Evolutionary conservation across 2,797 vertebrate genomes (phyloP).

Genomic region (Hemitrygon akajei): DNA sequence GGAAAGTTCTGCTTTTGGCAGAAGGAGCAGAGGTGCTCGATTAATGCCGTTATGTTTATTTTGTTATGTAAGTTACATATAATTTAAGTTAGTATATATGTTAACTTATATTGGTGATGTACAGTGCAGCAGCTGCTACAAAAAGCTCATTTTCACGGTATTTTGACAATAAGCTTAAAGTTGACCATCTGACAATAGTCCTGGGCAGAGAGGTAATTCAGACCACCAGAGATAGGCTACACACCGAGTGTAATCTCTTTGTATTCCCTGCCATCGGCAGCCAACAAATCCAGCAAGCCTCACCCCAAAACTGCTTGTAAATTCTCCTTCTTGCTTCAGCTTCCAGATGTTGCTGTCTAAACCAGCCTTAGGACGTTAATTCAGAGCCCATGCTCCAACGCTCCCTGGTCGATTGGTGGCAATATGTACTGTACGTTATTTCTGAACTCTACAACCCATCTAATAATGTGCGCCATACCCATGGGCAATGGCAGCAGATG

Average conservation of each 20-base stretch:
- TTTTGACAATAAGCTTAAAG: not conserved
- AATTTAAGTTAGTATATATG: no score
- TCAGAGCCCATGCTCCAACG: not conserved
- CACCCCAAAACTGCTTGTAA: not conserved
- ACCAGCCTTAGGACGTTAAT: not conserved
- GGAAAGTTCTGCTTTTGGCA: no score
- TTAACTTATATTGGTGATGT: no score
- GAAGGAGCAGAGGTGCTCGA: no score
- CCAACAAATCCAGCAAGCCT: not conserved
- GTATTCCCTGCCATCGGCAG: not conserved
- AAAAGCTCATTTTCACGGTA: no score
- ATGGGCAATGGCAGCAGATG: not conserved
- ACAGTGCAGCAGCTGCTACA: no score
- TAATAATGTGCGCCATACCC: not conserved
- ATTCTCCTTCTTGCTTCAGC: not conserved
- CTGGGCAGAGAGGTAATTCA: not conserved
- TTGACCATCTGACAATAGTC: not conserved
- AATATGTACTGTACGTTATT: not conserved
- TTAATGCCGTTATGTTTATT: no score
- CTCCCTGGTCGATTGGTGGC: not conserved
- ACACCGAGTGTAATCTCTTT: not conserved
- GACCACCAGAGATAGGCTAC: not conserved
- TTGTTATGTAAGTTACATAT: no score
- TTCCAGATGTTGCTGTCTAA: not conserved
- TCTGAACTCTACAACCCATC: not conserved